Conservation (phyloP, 2,113 vertebrate genomes). For the Elanoides forficatus region DNA sequence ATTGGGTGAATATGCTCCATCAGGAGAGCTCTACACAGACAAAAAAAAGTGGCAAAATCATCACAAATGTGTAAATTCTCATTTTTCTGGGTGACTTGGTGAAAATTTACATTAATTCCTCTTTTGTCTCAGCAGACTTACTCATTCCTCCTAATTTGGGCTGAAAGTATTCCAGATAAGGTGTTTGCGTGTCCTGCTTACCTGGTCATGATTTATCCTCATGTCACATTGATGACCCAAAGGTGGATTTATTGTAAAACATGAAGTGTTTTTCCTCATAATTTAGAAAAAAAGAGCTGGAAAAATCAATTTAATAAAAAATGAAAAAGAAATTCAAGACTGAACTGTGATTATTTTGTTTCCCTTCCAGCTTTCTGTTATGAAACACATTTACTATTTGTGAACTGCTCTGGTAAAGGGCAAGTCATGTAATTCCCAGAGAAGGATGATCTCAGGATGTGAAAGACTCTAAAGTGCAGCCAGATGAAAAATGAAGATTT, state of each 20-base stretch:
- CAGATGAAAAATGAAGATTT: background rate
- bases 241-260: background rate
- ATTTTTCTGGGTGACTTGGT: background rate
- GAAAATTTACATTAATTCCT: background rate
- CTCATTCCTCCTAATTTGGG: background rate
- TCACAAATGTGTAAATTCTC: background rate
- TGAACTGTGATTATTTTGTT: background rate
- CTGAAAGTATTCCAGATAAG: background rate
- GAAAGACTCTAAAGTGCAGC: conserved; percentile 7
- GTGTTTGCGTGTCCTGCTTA: background rate
- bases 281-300: background rate
- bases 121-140: background rate
- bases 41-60: background rate
- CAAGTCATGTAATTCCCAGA: background rate
- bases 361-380: background rate
- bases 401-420: background rate
- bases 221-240: background rate
- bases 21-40: background rate
- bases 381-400: conserved; percentile 21
- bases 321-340: background rate
- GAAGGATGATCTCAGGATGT: conserved; percentile 24
- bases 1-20: background rate
- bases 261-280: background rate
- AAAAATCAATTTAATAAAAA: background rate
- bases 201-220: background rate